Evolutionary conservation across 2,113 vertebrate genomes (phyloP).

Genomic region (Equus quagga): DNA sequence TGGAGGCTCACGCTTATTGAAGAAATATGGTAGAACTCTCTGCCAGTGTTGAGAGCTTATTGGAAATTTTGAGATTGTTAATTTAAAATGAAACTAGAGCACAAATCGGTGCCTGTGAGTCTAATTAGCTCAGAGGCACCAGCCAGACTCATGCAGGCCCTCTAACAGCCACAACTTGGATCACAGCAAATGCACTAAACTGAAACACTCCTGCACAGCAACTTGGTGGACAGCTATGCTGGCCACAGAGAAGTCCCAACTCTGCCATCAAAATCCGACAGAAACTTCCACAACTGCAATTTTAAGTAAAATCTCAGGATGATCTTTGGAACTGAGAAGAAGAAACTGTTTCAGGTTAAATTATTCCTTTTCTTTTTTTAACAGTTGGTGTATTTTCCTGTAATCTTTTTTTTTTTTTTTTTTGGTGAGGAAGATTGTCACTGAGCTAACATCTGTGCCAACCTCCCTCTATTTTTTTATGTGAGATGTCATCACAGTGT

Average conservation of each 20-base stretch:
- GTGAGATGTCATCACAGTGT: too few species aligned
- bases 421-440: too few species aligned
- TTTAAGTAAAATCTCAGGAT: background rate
- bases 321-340: background rate
- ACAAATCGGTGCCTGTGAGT: background rate
- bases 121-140: background rate
- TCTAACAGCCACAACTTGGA: background rate
- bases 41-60: background rate
- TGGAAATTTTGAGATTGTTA: constrained; percentile 38
- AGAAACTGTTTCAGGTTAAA: background rate
- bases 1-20: background rate
- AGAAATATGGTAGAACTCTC: background rate
- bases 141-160: background rate
- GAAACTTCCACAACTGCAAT: background rate
- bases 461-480: too few species aligned
- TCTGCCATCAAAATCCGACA: background rate
- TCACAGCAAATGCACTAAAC: background rate
- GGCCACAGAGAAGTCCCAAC: background rate
- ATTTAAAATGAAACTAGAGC: background rate
- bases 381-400: too few species aligned
- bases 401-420: too few species aligned
- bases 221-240: background rate
- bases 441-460: too few species aligned
- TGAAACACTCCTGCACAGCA: background rate
- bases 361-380: background rate